These are phyloP conservation scores for Ambastaia sidthimunki DNA, from an alignment of 2,797 vertebrate genomes.

Conservation along the genomic window DNA sequence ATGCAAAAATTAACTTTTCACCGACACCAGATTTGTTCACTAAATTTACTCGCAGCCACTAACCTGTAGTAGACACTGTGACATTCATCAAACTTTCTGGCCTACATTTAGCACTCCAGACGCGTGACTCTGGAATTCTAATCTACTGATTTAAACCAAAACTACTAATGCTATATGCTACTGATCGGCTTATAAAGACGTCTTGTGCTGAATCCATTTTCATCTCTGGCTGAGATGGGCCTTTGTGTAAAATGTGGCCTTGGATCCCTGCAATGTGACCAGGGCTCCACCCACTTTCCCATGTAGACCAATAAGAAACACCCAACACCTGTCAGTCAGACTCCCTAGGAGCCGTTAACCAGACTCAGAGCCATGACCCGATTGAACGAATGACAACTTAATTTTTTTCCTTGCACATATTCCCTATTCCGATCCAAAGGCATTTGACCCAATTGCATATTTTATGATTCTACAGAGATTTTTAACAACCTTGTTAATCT, in stretches of 20 bases:
- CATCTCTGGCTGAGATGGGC: not conserved
- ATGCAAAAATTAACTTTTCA: slow-evolving; percentile 26
- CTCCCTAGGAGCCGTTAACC: not conserved
- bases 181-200: slow-evolving; percentile 22
- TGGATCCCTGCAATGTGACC: slow-evolving; percentile 47
- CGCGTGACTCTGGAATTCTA: slow-evolving; percentile 1
- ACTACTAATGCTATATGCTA: slow-evolving; percentile 26
- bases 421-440: not conserved
- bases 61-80: not conserved
- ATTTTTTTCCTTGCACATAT: not conserved
- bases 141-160: slow-evolving; percentile 35
- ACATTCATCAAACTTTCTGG: slow-evolving; percentile 19
- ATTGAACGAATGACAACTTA: slow-evolving; percentile 21
- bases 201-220: not conserved
- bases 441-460: not conserved
- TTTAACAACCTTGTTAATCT: slow-evolving; percentile 2
- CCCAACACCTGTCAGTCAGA: not conserved
- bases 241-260: slow-evolving; percentile 35
- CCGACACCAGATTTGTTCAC: not conserved
- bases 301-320: slow-evolving; percentile 15
- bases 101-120: slow-evolving; percentile 35
- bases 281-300: not conserved
- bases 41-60: slow-evolving; percentile 29
- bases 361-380: slow-evolving; percentile 27
- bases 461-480: slow-evolving; percentile 4